phyloP scores from a whole-genome alignment of 2,888 invertebrate genomes.

The Perdita meconis region DNA sequence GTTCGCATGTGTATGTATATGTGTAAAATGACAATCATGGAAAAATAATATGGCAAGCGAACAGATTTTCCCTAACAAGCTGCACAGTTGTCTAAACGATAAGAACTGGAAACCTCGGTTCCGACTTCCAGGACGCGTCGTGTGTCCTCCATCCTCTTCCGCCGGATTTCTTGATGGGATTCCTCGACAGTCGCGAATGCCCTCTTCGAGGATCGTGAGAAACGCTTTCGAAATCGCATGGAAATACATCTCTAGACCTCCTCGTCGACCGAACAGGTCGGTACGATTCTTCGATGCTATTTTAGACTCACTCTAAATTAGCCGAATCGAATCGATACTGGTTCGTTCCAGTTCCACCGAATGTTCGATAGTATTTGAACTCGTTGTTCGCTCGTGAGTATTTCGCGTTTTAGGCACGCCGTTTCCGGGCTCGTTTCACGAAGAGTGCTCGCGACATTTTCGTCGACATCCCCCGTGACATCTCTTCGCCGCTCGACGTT shows the following conservation, averaged over 20 bases:
- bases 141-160: neutral
- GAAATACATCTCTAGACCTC: neutral
- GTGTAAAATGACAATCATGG: slow-evolving; percentile 59
- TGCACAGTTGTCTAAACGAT: slow-evolving; percentile 37
- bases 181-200: neutral
- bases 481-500: neutral
- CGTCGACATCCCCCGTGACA: neutral
- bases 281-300: slow-evolving; percentile 16
- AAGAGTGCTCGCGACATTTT: slow-evolving; percentile 9
- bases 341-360: neutral
- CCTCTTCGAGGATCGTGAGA: neutral
- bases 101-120: slow-evolving; percentile 22
- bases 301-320: slow-evolving; percentile 40
- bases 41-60: slow-evolving; percentile 62
- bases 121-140: neutral
- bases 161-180: neutral
- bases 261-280: neutral
- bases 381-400: slow-evolving; percentile 11
- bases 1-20: slow-evolving; percentile 61
- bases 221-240: neutral
- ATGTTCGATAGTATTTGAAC: slow-evolving; percentile 8
- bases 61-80: slow-evolving; percentile 38
- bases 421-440: slow-evolving; percentile 15
- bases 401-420: slow-evolving; percentile 18
- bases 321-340: slow-evolving; percentile 21